phyloP scores from a whole-genome alignment of 30 jellyfish, hydroid and myxozoan genomes.

The Hydra vulgaris region DNA sequence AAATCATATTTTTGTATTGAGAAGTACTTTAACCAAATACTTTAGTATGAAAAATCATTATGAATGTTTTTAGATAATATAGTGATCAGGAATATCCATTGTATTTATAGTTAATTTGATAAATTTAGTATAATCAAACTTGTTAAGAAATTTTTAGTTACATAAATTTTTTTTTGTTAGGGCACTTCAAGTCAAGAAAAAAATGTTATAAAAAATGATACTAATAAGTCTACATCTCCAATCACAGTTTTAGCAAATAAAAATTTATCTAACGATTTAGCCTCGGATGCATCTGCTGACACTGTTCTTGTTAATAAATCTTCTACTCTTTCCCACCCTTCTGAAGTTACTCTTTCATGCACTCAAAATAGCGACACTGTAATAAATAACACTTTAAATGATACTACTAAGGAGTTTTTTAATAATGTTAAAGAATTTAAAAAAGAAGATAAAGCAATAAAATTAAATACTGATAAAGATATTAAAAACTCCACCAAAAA shows the following conservation, averaged over 20 bases:
- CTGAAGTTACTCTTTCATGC: neutral
- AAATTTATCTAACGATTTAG: neutral
- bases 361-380: neutral
- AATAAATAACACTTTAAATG: neutral
- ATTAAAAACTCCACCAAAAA: neutral
- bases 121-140: too few relatives aligned
- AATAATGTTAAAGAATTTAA: conserved; percentile 11
- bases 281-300: neutral
- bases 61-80: too few relatives aligned
- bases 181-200: neutral
- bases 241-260: neutral
- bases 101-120: too few relatives aligned
- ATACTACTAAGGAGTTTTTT: conserved; percentile 2
- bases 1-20: too few relatives aligned
- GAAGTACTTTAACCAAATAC: too few relatives aligned
- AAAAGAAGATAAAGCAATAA: neutral
- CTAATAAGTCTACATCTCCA: neutral
- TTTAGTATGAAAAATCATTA: too few relatives aligned
- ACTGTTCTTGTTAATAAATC: neutral
- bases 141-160: too few relatives aligned
- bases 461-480: neutral
- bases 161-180: too few relatives aligned
- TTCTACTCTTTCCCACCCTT: neutral
- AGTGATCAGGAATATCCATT: too few relatives aligned
- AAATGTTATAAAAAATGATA: neutral